These are phyloP conservation scores for Schizopygopsis pylzovi DNA, from an alignment of 2,797 vertebrate genomes.

Conservation along the genomic window DNA sequence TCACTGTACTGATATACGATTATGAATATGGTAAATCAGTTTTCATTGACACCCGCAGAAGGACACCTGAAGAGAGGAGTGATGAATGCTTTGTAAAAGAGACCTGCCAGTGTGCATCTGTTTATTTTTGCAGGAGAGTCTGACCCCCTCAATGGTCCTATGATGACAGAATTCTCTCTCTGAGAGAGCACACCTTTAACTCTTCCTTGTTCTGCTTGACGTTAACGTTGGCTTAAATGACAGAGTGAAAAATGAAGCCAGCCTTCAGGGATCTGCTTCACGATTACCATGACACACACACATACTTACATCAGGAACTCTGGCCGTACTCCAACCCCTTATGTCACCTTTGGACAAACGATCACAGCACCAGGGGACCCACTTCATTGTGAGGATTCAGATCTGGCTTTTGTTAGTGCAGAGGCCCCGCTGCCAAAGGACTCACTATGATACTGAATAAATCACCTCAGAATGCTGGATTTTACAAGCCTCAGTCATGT, in stretches of 20 bases:
- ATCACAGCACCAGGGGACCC: conserved; percentile 55
- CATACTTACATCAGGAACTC: conserved; percentile 50
- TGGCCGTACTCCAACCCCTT: conserved; percentile 45
- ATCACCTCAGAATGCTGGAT: conserved; percentile 31
- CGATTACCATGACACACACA: conserved; percentile 35
- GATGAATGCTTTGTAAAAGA: conserved; percentile 43
- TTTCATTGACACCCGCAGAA: conserved; percentile 29
- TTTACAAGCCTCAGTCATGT: conserved; percentile 39
- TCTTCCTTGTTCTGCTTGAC: conserved; percentile 31
- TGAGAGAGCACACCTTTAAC: conserved; percentile 42
- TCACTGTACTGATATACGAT: conserved; percentile 1
- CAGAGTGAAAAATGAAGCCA: conserved; percentile 51
- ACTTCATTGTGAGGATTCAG: conserved; percentile 44
- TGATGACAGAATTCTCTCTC: conserved; percentile 27
- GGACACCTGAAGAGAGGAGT: conserved; percentile 48
- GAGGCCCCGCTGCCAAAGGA: conserved; percentile 31
- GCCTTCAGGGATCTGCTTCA: conserved; percentile 49
- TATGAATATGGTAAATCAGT: conserved; percentile 11
- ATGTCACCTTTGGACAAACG: conserved; percentile 60
- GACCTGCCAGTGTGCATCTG: conserved; percentile 13
- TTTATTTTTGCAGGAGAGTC: conserved; percentile 45
- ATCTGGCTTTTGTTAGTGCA: conserved; percentile 55
- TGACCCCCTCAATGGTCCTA: conserved; percentile 9
- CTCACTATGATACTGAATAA: conserved; percentile 42
- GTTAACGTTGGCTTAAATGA: conserved; percentile 44